Evolutionary conservation across 1,140 invertebrate genomes (phyloP).

Genomic region (Zelostemma sp.): DNA sequence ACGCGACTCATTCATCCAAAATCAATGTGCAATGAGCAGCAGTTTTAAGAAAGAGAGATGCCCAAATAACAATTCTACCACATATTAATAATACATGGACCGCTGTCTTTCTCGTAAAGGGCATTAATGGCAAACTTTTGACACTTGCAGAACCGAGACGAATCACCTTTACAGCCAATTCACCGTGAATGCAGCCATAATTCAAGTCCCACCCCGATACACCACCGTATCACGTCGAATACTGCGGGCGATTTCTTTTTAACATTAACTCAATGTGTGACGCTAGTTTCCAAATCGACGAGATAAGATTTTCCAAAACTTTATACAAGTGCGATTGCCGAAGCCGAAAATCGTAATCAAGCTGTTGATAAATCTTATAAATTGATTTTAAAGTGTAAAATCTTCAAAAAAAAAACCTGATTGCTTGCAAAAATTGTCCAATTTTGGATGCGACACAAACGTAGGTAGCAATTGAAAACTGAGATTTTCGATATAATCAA

Average conservation of each 20-base stretch:
- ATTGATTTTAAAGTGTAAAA: no score
- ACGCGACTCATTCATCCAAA: conserved; percentile 5
- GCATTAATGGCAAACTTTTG: conserved; percentile 62
- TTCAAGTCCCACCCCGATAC: conserved; percentile 50
- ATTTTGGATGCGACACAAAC: no score
- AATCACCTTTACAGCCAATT: conserved; percentile 62
- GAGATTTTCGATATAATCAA: conserved; percentile 38
- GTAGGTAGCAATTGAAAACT: no score
- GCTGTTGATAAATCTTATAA: no score
- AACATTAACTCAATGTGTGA: conserved; percentile 10
- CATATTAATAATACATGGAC: conserved; percentile 46
- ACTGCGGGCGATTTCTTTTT: conserved; percentile 6
- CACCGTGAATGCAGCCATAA: conserved; percentile 56
- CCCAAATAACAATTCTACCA: conserved; percentile 21
- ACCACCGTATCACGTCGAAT: conserved; percentile 26
- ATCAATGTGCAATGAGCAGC: conserved; percentile 4
- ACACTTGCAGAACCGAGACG: conserved; percentile 67
- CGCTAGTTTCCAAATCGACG: conserved; percentile 4
- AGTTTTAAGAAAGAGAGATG: conserved; percentile 3
- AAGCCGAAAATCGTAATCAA: no score
- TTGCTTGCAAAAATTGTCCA: no score
- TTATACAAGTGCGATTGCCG: no score
- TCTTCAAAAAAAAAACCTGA: neutral
- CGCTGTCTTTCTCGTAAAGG: conserved; percentile 33
- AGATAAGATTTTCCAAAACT: conserved; percentile 3